phyloP scores from a whole-genome alignment of 1,140 invertebrate genomes.

The Notospermus geniculatus region DNA sequence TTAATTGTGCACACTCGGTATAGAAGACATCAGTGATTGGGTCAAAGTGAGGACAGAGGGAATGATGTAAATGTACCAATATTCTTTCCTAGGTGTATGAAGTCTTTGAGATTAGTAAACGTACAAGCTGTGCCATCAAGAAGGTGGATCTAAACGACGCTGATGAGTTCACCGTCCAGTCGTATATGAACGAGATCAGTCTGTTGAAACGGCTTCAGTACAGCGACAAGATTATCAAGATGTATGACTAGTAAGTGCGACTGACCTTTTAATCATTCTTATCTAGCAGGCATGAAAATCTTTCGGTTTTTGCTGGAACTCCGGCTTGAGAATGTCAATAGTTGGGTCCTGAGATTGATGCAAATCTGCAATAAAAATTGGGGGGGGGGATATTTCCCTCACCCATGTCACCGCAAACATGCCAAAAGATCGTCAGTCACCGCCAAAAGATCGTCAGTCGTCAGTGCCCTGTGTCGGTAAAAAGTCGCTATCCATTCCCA shows the following conservation, averaged over 20 bases:
- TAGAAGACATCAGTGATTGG: no score
- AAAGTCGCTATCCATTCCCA: no score
- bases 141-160: constrained; percentile 49
- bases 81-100: constrained; percentile 44
- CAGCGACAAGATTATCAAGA: constrained; percentile 74
- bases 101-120: constrained; percentile 50
- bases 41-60: no score
- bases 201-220: constrained; percentile 81
- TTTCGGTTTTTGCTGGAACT: no score
- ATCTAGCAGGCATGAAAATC: not conserved
- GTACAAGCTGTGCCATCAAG: constrained; percentile 61
- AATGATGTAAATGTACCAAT: no score
- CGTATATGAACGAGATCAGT: constrained; percentile 88
- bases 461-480: not conserved
- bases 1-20: no score
- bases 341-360: not conserved
- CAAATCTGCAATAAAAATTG: no score
- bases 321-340: not conserved
- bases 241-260: constrained; percentile 82
- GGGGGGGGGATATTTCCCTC: no score
- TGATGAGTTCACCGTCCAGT: constrained; percentile 67
- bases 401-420: not conserved
- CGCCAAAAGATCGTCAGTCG: no score
- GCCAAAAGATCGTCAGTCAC: not conserved
- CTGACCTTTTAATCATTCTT: not conserved